These are phyloP conservation scores for Zosterops pallidus DNA, from an alignment of 2,113 vertebrate genomes.

Conservation along the genomic window DNA sequence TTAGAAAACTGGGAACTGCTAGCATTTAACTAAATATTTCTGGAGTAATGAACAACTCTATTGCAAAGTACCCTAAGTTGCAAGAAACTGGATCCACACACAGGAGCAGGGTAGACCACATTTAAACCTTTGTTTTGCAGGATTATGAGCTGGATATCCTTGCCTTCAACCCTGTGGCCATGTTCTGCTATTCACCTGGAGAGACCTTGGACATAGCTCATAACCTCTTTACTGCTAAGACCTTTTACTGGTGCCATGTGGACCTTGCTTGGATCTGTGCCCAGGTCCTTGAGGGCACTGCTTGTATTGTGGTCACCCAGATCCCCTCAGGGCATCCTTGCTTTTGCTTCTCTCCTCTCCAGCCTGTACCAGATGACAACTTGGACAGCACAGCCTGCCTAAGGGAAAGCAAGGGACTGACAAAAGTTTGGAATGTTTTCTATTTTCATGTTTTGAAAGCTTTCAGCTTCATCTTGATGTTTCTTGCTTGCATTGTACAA, in stretches of 20 bases:
- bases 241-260: background rate
- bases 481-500: background rate
- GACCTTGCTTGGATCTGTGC: background rate
- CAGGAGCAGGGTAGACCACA: background rate
- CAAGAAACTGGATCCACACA: background rate
- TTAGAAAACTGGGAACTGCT: background rate
- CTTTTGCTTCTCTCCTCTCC: background rate
- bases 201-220: background rate
- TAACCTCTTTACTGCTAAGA: background rate
- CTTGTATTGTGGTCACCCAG: background rate
- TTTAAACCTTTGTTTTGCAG: background rate
- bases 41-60: background rate
- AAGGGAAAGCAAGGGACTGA: background rate
- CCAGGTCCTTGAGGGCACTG: background rate
- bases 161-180: rapidly evolving
- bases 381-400: background rate
- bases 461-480: background rate
- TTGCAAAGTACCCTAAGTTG: background rate
- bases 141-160: background rate
- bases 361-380: background rate
- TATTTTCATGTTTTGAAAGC: background rate
- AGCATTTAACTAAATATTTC: background rate
- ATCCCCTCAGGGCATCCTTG: background rate
- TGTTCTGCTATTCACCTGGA: background rate
- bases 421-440: background rate